Evolutionary conservation across 2,888 invertebrate species (phyloP).

Genomic region (Sisyra nigra): DNA sequence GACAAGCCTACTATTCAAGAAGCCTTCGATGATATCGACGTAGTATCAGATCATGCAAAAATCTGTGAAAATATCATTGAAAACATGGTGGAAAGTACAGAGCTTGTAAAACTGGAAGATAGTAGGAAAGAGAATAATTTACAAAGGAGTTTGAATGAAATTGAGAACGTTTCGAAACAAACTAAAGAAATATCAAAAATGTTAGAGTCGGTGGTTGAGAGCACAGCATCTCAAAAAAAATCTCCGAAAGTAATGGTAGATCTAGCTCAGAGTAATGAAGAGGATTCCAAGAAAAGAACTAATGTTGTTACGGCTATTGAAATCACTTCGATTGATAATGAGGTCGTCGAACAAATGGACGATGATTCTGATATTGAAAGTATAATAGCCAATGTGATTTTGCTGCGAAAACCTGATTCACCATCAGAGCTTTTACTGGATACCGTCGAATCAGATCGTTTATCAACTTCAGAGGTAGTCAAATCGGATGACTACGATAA

Average conservation of each 20-base stretch:
- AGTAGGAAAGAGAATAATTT: too few relatives aligned
- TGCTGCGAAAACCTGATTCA: conserved; percentile 17
- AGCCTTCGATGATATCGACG: conserved; percentile 24
- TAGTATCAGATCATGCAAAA: conserved; percentile 30
- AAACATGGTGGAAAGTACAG: conserved; percentile 23
- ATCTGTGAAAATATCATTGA: conserved; percentile 31
- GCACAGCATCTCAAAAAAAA: background rate
- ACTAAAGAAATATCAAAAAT: too few relatives aligned
- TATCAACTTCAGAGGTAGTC: conserved; percentile 22
- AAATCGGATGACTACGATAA: conserved; percentile 19
- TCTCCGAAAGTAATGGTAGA: conserved; percentile 6
- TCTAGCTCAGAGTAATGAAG: background rate
- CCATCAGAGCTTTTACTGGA: conserved; percentile 13
- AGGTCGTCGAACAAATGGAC: conserved; percentile 19
- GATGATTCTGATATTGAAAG: conserved; percentile 16
- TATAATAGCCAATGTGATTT: conserved; percentile 22
- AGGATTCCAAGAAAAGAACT: conserved; percentile 1
- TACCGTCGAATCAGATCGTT: conserved; percentile 22
- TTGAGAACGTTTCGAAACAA: too few relatives aligned
- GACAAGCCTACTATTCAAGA: conserved; percentile 8
- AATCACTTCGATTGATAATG: conserved; percentile 10
- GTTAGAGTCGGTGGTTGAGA: conserved; percentile 11
- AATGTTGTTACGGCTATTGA: background rate
- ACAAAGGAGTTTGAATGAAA: too few relatives aligned
- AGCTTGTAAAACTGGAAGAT: conserved; percentile 11